These are phyloP conservation scores for Allobates femoralis DNA, from an alignment of 2,797 vertebrate species.

Conservation along the genomic window DNA sequence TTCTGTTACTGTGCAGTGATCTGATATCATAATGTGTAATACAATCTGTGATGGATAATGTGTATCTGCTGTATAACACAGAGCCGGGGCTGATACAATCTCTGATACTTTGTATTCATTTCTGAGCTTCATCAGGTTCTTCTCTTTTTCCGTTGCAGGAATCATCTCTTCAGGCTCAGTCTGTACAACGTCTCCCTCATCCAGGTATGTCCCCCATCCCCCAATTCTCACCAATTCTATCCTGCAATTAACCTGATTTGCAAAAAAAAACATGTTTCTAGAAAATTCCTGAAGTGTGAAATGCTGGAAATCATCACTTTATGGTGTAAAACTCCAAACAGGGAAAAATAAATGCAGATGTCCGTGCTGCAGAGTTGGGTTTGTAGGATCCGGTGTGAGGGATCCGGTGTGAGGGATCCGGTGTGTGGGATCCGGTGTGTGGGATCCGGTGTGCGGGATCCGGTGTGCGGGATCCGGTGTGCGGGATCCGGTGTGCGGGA, in stretches of 20 bases:
- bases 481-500: too few relatives aligned
- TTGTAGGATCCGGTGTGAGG: too few relatives aligned
- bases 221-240: not conserved
- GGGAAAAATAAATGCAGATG: too few relatives aligned
- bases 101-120: not conserved
- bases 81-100: not conserved
- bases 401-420: too few relatives aligned
- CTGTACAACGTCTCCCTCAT: slow-evolving; percentile 92
- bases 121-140: not conserved
- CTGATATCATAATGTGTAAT: not conserved
- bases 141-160: slow-evolving; percentile 79
- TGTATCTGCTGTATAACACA: not conserved
- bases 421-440: too few relatives aligned
- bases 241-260: not conserved
- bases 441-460: too few relatives aligned
- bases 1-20: too few relatives aligned
- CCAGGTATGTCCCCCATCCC: slow-evolving; percentile 82
- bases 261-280: not conserved
- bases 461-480: too few relatives aligned
- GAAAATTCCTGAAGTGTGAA: not conserved
- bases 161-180: slow-evolving; percentile 97
- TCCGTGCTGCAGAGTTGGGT: too few relatives aligned
- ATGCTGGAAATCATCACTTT: not conserved
- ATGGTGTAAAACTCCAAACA: too few relatives aligned
- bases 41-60: not conserved